Evolutionary conservation across 2,113 vertebrate species (phyloP).

Genomic region (Bostrychus sinensis): DNA sequence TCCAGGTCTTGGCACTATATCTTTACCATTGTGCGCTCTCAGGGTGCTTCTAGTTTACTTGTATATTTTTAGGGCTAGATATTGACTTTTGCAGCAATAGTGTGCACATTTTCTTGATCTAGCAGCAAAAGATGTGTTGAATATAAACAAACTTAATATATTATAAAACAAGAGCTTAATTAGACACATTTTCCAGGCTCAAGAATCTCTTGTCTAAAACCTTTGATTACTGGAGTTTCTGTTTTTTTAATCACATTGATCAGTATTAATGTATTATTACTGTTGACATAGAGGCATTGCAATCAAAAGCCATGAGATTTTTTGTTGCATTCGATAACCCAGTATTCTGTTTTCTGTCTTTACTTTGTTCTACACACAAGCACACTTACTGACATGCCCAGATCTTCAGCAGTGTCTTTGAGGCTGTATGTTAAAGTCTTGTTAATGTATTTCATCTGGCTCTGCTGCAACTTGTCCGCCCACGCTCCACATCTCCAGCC

Average conservation of each 20-base stretch:
- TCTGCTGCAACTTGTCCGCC: slow-evolving; percentile 60
- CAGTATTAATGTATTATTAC: no score
- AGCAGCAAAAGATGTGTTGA: background rate
- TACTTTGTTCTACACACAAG: background rate
- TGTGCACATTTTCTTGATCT: background rate
- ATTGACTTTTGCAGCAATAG: background rate
- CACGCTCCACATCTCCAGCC: slow-evolving; percentile 64
- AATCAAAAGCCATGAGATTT: no score
- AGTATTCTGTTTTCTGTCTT: background rate
- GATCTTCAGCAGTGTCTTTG: slow-evolving; percentile 36
- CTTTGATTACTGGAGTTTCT: no score
- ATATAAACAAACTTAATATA: background rate
- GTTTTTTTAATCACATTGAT: no score
- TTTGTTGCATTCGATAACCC: no score
- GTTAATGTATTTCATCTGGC: slow-evolving; percentile 73
- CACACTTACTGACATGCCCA: background rate
- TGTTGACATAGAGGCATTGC: no score
- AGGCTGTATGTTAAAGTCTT: slow-evolving; percentile 40
- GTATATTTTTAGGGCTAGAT: background rate
- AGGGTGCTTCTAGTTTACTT: background rate
- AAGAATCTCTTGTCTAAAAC: no score
- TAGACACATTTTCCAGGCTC: no score
- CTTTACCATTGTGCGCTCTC: background rate
- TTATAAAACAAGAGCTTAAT: background rate
- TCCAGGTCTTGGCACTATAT: background rate